Evolutionary conservation across 2,113 vertebrate genomes (phyloP), one percentile per base, ranked within the genome.

Genomic region (Chascanopsetta lugubris): DNA sequence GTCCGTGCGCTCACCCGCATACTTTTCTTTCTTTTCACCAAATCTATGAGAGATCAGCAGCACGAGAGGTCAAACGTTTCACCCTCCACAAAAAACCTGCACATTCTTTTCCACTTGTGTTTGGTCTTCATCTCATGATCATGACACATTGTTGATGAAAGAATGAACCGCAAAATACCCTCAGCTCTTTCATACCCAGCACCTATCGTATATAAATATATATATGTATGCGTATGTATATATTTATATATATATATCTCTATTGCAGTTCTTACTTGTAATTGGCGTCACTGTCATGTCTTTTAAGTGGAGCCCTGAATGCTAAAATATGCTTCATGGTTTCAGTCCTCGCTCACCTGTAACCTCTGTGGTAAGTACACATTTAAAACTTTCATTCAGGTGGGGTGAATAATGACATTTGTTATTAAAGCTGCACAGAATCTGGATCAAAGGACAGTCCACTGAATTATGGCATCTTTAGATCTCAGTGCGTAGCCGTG

Each of bases 281-380:
- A 78, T 88, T 89, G 87, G 86, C 88, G 75, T 86, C 80, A 83
- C 79, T 88, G 73, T 85, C 76, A 76, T 87, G 80, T 88, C 75
- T 85, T 78, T 89, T 82, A 88, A 84, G 89, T 86, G 84, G 85
- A 88, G 82, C 72, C 83, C 83, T 84, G 82, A 90, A 87, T 88
- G 83, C 87, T 84, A 89, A 87, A 78, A 89, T 82, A 85, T 79
- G 80, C 87, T 83, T 88, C 77, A 84, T 83, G 87, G 85, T 79
- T 88, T 90, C 86, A 77, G 86, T 86, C 86, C 61, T 76, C 84
- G 83, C 82, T 84, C 88, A 89, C 83, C 87, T 87, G 54, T 79
- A 85, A 84, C 79, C 77, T 77, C 77, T 40, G 84, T 78, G 89
- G 91, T 89, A 90, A 92, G 86, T 90, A 90, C 84, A 87, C 79